Conservation (phyloP, 2,888 invertebrate species). For the Lucinisca nassula region DNA sequence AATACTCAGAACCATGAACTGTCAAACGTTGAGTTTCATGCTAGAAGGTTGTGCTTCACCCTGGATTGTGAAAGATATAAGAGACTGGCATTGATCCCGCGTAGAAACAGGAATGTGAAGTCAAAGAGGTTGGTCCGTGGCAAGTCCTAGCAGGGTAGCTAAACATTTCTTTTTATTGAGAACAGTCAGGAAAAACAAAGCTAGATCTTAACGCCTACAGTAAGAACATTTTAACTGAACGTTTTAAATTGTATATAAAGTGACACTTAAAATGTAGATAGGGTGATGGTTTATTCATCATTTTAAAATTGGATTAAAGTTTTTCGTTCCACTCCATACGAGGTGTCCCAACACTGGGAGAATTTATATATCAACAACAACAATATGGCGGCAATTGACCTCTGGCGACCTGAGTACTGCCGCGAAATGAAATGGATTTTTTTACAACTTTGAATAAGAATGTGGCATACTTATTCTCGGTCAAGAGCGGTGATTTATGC, state of each 20-base stretch:
- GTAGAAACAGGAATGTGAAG: not conserved
- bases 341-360: not conserved
- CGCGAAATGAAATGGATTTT: too few species aligned
- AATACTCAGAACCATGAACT: not conserved
- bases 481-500: too few species aligned
- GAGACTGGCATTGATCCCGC: not conserved
- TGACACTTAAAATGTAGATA: not conserved
- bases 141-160: not conserved
- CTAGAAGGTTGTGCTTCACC: not conserved
- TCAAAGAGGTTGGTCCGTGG: not conserved
- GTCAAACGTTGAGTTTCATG: not conserved
- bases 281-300: not conserved
- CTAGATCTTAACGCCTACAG: not conserved
- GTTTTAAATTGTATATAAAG: not conserved
- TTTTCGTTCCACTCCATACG: not conserved
- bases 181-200: not conserved
- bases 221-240: not conserved
- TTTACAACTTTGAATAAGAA: too few species aligned
- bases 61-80: not conserved
- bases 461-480: too few species aligned
- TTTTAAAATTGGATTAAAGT: not conserved
- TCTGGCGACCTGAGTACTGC: too few species aligned
- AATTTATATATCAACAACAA: not conserved
- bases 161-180: not conserved
- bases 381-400: too few species aligned